Evolutionary conservation across 1,140 invertebrate species (phyloP).

Genomic region (Zaprionus nigranus): DNA sequence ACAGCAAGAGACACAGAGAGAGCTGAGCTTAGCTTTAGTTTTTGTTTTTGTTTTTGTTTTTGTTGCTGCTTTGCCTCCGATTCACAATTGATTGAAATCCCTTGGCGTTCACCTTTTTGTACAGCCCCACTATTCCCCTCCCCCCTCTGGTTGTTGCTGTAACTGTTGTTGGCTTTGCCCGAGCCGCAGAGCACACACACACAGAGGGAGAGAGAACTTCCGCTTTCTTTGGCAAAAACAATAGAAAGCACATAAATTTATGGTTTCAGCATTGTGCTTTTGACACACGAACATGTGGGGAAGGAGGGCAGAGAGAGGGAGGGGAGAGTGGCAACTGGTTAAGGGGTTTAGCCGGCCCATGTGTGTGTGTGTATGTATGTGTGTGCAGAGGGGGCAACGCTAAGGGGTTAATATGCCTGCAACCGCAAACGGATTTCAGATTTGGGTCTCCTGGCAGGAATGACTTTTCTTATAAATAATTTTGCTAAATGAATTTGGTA

Average conservation of each 20-base stretch:
- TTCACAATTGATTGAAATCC: constrained; percentile 82
- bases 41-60: constrained; percentile 72
- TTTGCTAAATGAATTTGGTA: constrained; percentile 79
- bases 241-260: constrained; percentile 83
- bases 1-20: neutral
- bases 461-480: constrained; percentile 81
- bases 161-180: constrained; percentile 51
- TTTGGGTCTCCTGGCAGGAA: constrained; percentile 40
- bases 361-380: constrained; percentile 1
- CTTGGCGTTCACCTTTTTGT: constrained; percentile 75
- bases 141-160: constrained; percentile 19
- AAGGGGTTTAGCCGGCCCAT: neutral
- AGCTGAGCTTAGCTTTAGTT: constrained; percentile 72
- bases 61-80: constrained; percentile 48
- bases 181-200: constrained; percentile 31
- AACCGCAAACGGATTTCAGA: constrained; percentile 79
- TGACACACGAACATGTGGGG: constrained; percentile 68
- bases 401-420: constrained; percentile 82
- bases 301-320: neutral
- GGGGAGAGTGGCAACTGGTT: neutral
- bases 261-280: constrained; percentile 82
- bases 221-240: constrained; percentile 82
- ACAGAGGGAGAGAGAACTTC: constrained; percentile 49
- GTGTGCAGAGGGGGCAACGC: constrained; percentile 32
- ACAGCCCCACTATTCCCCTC: neutral